These are phyloP conservation scores for Pangasianodon gigas DNA, from an alignment of 2,113 vertebrate species.

Conservation along the genomic window DNA sequence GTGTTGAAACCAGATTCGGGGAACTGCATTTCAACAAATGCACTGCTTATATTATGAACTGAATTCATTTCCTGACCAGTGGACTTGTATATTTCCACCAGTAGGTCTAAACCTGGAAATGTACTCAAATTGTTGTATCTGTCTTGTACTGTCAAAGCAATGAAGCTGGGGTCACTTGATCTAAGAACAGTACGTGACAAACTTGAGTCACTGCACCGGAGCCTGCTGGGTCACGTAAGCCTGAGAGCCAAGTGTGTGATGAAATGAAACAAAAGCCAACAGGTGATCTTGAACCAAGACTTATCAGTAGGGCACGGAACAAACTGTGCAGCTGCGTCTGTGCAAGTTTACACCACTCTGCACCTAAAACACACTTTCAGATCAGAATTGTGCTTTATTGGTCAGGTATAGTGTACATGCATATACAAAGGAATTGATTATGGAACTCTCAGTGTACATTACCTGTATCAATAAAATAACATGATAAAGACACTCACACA, in stretches of 20 bases:
- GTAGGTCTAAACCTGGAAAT: background rate
- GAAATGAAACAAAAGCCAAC: slow-evolving; percentile 16
- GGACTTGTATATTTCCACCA: background rate
- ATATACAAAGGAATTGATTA: background rate
- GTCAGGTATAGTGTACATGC: background rate
- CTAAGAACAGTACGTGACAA: background rate
- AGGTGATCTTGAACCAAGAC: slow-evolving; percentile 32
- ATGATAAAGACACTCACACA: background rate
- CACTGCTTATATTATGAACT: background rate
- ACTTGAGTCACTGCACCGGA: background rate
- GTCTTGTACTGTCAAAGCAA: background rate
- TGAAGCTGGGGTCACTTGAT: background rate
- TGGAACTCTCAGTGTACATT: background rate
- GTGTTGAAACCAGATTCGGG: background rate
- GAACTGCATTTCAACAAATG: background rate
- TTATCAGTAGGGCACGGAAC: background rate
- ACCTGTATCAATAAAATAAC: background rate
- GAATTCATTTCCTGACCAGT: background rate
- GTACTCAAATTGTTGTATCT: background rate
- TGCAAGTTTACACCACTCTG: background rate
- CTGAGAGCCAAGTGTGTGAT: slow-evolving; percentile 11
- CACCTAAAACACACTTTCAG: background rate
- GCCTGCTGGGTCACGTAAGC: background rate
- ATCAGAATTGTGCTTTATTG: background rate
- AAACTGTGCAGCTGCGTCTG: background rate